A percentile compares a stretch with the other conserved stretches of the same genome.
These are phyloP conservation scores for Ceriagrion tenellum DNA, from an alignment of 2,888 invertebrate species.

Conservation along the genomic window DNA sequence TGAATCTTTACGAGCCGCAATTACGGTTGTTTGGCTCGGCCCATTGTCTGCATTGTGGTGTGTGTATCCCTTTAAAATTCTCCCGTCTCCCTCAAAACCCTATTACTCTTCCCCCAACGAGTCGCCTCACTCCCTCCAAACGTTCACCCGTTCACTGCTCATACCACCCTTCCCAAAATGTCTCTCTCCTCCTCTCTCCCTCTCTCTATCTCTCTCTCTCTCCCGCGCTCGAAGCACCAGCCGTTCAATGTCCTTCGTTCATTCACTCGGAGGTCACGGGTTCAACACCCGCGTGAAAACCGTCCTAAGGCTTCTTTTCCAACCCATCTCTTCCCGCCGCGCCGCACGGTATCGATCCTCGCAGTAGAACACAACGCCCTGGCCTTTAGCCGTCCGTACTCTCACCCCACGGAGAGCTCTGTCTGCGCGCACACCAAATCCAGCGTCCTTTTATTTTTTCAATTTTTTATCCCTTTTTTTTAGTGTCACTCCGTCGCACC, in stretches of 20 bases:
- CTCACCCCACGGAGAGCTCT: constrained; percentile 51
- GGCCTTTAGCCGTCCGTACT: not conserved
- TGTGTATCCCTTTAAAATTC: not conserved
- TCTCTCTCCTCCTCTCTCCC: not conserved
- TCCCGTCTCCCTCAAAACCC: constrained; percentile 5
- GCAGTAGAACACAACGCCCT: not conserved
- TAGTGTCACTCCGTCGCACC: not conserved
- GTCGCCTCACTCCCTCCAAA: not conserved
- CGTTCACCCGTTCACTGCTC: too few species aligned
- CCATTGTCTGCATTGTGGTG: not conserved
- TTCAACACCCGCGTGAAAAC: constrained; percentile 59
- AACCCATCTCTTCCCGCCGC: not conserved
- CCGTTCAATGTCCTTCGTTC: constrained; percentile 67
- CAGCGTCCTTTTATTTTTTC: not conserved
- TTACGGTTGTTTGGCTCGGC: not conserved
- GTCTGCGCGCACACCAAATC: constrained; percentile 51
- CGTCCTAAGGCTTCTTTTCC: constrained; percentile 29
- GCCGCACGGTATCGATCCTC: constrained; percentile 12
- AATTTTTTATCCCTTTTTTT: not conserved
- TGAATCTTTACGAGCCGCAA: not conserved
- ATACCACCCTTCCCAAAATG: not conserved
- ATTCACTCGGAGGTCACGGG: constrained; percentile 65
- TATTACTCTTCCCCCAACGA: not conserved
- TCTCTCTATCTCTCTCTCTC: not conserved
- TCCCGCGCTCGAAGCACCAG: not conserved